phyloP scores from a whole-genome alignment of 2,888 invertebrate species.

The Caenorhabditis virilis region DNA sequence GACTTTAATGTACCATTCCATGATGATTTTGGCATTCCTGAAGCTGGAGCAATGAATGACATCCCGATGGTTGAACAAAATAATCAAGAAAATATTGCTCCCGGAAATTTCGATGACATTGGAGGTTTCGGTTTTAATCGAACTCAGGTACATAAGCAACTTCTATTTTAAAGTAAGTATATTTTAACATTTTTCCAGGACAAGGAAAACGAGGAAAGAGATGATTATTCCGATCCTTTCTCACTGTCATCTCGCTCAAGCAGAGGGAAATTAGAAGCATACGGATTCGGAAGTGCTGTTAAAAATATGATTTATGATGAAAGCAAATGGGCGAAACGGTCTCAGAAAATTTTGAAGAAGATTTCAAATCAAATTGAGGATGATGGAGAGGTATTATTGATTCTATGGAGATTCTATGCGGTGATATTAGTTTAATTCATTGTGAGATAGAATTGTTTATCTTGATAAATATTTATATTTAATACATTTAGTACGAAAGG shows the following conservation, averaged over 20 bases:
- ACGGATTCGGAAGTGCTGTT: slow-evolving; percentile 27
- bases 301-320: slow-evolving; percentile 10
- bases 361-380: slow-evolving; percentile 11
- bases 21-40: not conserved
- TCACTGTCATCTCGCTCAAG: slow-evolving; percentile 5
- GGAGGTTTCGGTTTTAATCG: slow-evolving; percentile 1
- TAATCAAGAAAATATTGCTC: not conserved
- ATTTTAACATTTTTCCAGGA: slow-evolving; percentile 18
- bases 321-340: slow-evolving; percentile 31
- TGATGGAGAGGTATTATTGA: slow-evolving; percentile 4
- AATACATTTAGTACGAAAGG: slow-evolving; percentile 58
- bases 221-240: slow-evolving; percentile 22
- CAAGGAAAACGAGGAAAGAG: slow-evolving; percentile 24
- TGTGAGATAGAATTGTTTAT: slow-evolving; percentile 62
- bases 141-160: too few species aligned
- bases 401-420: too few species aligned
- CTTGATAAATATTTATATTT: slow-evolving; percentile 51
- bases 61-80: not conserved
- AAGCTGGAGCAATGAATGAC: slow-evolving; percentile 3
- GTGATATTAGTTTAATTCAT: slow-evolving; percentile 63
- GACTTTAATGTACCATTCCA: slow-evolving; percentile 12
- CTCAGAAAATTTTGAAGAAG: slow-evolving; percentile 33
- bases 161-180: too few species aligned
- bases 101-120: not conserved
- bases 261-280: slow-evolving; percentile 21